phyloP scores from a whole-genome alignment of 2,797 vertebrate genomes.

The Sphenodon punctatus region DNA sequence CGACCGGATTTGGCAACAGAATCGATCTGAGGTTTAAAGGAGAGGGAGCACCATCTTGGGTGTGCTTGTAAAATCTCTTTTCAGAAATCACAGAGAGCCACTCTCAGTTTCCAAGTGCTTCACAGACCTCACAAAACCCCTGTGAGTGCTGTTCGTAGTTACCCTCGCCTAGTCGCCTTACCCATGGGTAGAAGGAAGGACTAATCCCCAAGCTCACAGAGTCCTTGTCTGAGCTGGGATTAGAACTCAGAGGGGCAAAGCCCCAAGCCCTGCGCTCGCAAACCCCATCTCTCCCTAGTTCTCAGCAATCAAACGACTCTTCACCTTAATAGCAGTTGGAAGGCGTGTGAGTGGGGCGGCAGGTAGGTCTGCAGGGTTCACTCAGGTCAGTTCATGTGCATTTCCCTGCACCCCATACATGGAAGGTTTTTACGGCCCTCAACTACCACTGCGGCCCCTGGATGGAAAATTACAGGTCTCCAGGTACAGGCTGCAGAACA shows the following conservation, averaged over 20 bases:
- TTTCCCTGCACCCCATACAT: neutral
- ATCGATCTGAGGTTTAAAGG: too few relatives aligned
- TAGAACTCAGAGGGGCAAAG: neutral
- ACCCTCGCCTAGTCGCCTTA: too few relatives aligned
- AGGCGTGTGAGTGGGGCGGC: neutral
- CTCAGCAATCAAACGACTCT: neutral
- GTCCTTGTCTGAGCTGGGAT: rapidly evolving
- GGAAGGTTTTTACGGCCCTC: neutral
- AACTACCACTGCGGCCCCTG: neutral
- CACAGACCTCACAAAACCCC: too few relatives aligned
- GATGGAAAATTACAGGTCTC: neutral
- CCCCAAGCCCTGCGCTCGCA: neutral
- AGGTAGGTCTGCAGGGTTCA: neutral
- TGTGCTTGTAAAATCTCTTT: too few relatives aligned
- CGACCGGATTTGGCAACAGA: too few relatives aligned
- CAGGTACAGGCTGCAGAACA: neutral
- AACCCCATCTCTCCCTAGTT: neutral
- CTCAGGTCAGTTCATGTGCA: neutral
- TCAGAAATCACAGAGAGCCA: too few relatives aligned
- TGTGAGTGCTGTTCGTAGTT: too few relatives aligned
- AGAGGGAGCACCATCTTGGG: too few relatives aligned
- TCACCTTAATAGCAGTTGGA: neutral
- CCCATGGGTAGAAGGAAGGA: too few relatives aligned
- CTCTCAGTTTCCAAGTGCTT: too few relatives aligned
- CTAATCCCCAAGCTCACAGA: too few relatives aligned